Base-by-base conservation (phyloP, 2,113 vertebrate species). In the Carassius gibelio region DNA sequence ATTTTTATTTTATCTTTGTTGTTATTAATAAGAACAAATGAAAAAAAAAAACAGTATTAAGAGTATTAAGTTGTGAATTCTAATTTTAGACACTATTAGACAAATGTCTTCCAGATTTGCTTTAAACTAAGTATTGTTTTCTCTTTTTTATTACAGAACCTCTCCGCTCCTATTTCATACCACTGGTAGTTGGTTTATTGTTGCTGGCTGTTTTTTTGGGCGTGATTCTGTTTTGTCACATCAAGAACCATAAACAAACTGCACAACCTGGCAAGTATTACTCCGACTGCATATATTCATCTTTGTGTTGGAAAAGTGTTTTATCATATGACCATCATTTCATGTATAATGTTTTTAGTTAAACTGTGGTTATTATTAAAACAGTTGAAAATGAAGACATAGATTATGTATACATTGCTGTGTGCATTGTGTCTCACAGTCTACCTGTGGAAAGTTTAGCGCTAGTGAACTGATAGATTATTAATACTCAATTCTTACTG, bases 321-420 rank as follows among this genome's bases (percentile, higher is more conserved):
- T 38, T 42, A 1, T 71, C 7, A 30, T 66, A 0, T 66, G 5
- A 14, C 5, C 17, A 23, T 0, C 5, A 15, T 23, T 75, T 75
- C n/a, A 15, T 48, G 21, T 8, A 26, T 23, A 15, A 23, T 26
- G 57, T 50, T 48, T 48, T 42, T 5, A 71, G 38, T 45, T 74
- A 7, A 45, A 45, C 0, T n/a, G 26, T 82, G 15, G 15, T 82
- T 82, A 21, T 71, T n/a, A 11, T 68, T 72, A n/a, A 74, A 72
- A 74, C 50, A 74, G 81, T 72, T 50, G 64, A 83, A 15, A 42
- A 1, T 57, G 68, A 83, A 59, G 81, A 71, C n/a, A 23, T 61
- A 17, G 52, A 59, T 23, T 83, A 83, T 74, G 52, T 68, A 26
- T 13, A 68, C 69, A 23, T 36, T 71, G 50, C 81, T 82, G 45